Evolutionary conservation across 2,797 vertebrate genomes (phyloP), one percentile per base, ranked within the genome.

Genomic region (Acrossocheilus wenchowensis): DNA sequence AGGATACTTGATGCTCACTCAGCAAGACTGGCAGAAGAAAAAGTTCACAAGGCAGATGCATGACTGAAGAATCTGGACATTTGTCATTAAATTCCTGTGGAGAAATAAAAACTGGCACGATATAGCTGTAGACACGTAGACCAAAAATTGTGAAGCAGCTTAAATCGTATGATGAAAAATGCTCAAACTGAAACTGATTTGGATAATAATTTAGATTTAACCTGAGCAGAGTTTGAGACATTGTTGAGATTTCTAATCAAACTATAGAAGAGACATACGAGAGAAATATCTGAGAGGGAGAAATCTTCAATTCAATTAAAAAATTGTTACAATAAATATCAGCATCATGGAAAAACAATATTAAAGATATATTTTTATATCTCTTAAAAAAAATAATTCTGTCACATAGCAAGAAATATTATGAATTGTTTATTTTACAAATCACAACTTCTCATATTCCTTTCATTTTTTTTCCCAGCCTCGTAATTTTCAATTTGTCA

Each of bases 371-470:
- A 45, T 45, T 75, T 30, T 21, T 11, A n/a, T n/a, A 21, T 34
- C 8, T 48, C 15, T 34, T 3, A 6, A n/a, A 0, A n/a, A 11
- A 52, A 26, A 26, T 6, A 0, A 6, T 45, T 43, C 21, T 19
- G 6, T 45, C 52, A 17, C 62, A 19, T 66, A 21, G 3, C 9
- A 69, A 34, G 23, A 34, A 45, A 78, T 71, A 21, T 69, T 41
- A 78, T 15, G 74, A 64, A 54, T 84, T 68, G 60, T 84, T 78
- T 84, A 52, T 85, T 52, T 78, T 85, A 71, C 74, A 57, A 78
- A 57, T 43, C 36, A 78, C 19, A 3, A 6, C 11, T 48, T 62
- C 19, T 83, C 54, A 34, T 69, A 9, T 69, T 57, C 64, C n/a
- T 85, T 78, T 78, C 36, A 54, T 69, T 84, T 84, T 43, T 43